Conservation (phyloP, 2,888 invertebrate species). For the Eucera pruinosa region DNA sequence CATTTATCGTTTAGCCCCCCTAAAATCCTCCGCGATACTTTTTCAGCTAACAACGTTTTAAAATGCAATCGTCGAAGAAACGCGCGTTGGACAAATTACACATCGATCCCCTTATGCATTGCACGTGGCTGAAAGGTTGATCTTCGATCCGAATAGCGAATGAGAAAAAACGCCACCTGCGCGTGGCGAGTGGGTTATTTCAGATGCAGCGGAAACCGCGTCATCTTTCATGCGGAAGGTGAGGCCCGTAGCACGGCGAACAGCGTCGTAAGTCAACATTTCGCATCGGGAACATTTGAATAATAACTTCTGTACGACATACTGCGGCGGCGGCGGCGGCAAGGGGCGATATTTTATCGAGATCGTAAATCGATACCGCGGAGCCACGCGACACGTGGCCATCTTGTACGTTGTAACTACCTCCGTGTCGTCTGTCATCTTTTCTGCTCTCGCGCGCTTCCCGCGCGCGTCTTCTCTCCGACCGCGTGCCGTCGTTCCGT, state of each 20-base stretch:
- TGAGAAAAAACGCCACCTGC: not conserved
- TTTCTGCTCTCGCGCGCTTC: constrained; percentile 11
- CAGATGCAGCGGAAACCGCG: not conserved
- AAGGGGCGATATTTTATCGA: constrained; percentile 56
- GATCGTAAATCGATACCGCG: constrained; percentile 66
- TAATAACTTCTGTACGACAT: constrained; percentile 56
- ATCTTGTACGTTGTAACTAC: constrained; percentile 64
- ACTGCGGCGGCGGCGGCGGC: constrained; percentile 31
- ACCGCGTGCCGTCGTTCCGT: no score
- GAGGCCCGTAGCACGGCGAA: constrained; percentile 8
- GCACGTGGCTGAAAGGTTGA: no score
- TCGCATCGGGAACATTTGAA: constrained; percentile 51
- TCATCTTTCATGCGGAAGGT: constrained; percentile 28
- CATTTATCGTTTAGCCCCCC: no score
- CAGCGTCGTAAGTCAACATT: constrained; percentile 46
- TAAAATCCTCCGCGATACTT: no score
- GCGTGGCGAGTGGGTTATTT: not conserved
- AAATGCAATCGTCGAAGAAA: not conserved
- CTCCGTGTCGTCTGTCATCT: constrained; percentile 68
- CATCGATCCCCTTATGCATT: no score
- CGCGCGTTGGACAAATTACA: no score
- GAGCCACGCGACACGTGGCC: constrained; percentile 63
- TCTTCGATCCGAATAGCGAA: not conserved
- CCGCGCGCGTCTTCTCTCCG: not conserved
- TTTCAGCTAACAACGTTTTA: no score